Conservation (phyloP, 2,888 invertebrate genomes). For the Drosophila kuntzei region DNA sequence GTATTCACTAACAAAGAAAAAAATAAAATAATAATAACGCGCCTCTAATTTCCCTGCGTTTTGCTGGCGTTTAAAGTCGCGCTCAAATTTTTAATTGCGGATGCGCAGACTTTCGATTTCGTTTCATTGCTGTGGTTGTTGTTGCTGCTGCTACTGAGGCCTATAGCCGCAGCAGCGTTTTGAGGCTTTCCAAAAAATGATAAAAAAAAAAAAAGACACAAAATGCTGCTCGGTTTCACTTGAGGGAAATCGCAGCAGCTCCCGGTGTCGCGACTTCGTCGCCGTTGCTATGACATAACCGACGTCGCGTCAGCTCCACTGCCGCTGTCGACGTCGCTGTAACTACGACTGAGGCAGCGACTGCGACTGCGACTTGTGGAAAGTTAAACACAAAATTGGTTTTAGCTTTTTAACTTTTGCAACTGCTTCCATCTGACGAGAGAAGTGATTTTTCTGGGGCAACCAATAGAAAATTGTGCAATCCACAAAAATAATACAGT, state of each 20-base stretch:
- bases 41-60: conserved; percentile 57
- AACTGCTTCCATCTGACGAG: conserved; percentile 59
- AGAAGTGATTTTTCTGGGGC: conserved; percentile 57
- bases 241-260: conserved; percentile 74
- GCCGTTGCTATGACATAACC: conserved; percentile 72
- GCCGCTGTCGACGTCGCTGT: conserved; percentile 17
- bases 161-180: conserved; percentile 48
- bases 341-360: conserved; percentile 21
- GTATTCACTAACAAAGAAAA: background rate
- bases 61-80: conserved; percentile 60
- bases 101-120: conserved; percentile 80
- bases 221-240: conserved; percentile 75
- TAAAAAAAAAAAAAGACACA: conserved; percentile 23
- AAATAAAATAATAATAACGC: conserved; percentile 19
- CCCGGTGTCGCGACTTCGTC: conserved; percentile 52
- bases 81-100: conserved; percentile 72
- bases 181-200: conserved; percentile 73
- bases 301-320: conserved; percentile 37
- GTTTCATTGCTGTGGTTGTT: conserved; percentile 49
- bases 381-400: conserved; percentile 76
- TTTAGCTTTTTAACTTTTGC: conserved; percentile 64
- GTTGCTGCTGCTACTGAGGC: conserved; percentile 32
- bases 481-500: conserved; percentile 12
- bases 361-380: conserved; percentile 58
- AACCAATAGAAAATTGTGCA: conserved; percentile 34